These are phyloP conservation scores for Puffinus mauretanicus DNA, from an alignment of 2,113 vertebrate species.

Conservation along the genomic window DNA sequence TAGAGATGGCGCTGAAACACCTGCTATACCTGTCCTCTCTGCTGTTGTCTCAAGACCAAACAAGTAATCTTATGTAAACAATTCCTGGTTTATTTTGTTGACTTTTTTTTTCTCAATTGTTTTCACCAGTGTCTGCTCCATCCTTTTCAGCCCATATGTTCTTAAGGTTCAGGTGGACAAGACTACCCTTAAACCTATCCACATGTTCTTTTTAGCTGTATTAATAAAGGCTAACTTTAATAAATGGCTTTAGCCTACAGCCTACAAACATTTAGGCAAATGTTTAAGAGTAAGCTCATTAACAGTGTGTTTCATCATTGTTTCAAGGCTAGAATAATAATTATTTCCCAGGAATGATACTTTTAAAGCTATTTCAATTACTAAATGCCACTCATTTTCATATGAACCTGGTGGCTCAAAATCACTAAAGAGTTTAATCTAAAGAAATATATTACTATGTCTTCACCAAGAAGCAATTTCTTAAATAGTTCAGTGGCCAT, in stretches of 20 bases:
- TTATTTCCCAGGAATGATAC: background rate
- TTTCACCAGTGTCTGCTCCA: background rate
- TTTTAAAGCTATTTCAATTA: background rate
- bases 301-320: background rate
- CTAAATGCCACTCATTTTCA: background rate
- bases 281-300: background rate
- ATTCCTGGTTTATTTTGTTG: background rate
- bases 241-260: background rate
- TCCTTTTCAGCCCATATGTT: background rate
- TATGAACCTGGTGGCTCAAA: background rate
- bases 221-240: background rate
- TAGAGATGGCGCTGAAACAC: background rate
- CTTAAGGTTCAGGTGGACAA: background rate
- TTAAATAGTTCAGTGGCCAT: background rate
- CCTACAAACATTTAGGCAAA: background rate
- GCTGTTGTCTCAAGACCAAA: background rate
- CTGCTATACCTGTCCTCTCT: background rate
- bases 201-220: background rate
- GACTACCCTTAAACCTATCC: background rate
- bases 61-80: background rate
- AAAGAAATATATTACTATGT: background rate
- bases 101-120: background rate
- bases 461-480: background rate
- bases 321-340: background rate
- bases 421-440: background rate